Percentiles rank a stretch among this genome's conserved stretches.
These are phyloP conservation scores for Trogon melanurus DNA, from an alignment of 2,113 vertebrate species.

Conservation along the genomic window DNA sequence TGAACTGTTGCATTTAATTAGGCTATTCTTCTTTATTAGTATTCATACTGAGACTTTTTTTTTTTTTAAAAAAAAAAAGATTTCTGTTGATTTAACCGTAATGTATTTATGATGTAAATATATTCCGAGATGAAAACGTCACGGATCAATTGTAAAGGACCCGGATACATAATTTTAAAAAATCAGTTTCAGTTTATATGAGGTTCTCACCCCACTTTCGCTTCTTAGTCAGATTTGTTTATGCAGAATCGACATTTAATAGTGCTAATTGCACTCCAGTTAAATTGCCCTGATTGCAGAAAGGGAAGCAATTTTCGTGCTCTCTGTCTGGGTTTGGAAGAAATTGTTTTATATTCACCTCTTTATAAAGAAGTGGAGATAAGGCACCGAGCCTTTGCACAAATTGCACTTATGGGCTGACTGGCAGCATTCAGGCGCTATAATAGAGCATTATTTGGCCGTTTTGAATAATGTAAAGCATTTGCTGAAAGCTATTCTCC, in stretches of 20 bases:
- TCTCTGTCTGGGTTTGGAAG: constrained; percentile 92
- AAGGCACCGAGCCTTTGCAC: constrained; percentile 91
- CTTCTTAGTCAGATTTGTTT: constrained; percentile 94
- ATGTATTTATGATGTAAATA: constrained; percentile 83
- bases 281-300: constrained; percentile 99
- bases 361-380: constrained; percentile 94
- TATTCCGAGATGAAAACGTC: constrained; percentile 82
- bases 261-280: constrained; percentile 95
- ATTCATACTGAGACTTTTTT: constrained; percentile 64
- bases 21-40: constrained; percentile 78
- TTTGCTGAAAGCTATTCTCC: constrained; percentile 93
- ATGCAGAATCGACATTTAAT: constrained; percentile 96
- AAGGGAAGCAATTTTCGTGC: constrained; percentile 95
- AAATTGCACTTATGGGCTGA: constrained; percentile 96
- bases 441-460: constrained; percentile 99
- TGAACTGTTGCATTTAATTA: constrained; percentile 80
- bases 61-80: neutral
- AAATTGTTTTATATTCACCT: constrained; percentile 98
- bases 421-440: constrained; percentile 95
- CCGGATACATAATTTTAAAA: constrained; percentile 84
- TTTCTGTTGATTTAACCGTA: constrained; percentile 76
- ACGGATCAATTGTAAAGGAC: constrained; percentile 84
- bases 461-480: constrained; percentile 98
- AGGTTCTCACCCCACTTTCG: constrained; percentile 86
- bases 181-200: constrained; percentile 85